A percentile compares a stretch with the other conserved stretches of the same genome.
Conservation (phyloP, 37 sponge, comb jelly and placozoan genomes). For the Oopsacas minuta region DNA sequence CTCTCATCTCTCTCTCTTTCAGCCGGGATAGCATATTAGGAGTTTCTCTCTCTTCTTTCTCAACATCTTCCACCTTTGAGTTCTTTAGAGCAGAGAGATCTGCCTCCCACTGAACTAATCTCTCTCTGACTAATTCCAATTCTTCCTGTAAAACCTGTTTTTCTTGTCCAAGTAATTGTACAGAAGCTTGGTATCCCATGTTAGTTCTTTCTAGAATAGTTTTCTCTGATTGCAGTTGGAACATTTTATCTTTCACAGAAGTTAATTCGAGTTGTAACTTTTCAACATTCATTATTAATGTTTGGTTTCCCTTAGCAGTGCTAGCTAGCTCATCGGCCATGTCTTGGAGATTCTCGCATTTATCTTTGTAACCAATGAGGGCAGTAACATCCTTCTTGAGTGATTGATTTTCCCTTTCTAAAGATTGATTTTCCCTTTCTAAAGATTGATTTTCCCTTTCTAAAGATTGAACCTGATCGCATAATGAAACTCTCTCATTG, state of each 20-base stretch:
- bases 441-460: too few species aligned
- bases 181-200: background rate
- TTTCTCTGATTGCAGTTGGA: background rate
- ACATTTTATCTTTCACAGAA: background rate
- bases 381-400: background rate
- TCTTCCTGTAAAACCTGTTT: background rate
- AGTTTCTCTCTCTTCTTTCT: background rate
- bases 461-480: background rate
- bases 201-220: background rate
- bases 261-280: background rate
- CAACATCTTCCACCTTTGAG: background rate
- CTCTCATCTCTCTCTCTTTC: background rate
- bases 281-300: background rate
- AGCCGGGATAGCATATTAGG: background rate
- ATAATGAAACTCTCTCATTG: background rate
- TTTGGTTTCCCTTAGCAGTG: background rate
- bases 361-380: background rate
- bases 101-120: background rate
- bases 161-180: background rate
- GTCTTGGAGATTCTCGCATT: background rate
- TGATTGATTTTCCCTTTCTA: background rate
- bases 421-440: too few species aligned
- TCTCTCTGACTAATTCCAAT: background rate
- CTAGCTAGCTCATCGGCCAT: background rate
- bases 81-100: background rate